These are phyloP conservation scores for Drosophila lini DNA, from an alignment of 1,140 invertebrate genomes.

Conservation along the genomic window DNA sequence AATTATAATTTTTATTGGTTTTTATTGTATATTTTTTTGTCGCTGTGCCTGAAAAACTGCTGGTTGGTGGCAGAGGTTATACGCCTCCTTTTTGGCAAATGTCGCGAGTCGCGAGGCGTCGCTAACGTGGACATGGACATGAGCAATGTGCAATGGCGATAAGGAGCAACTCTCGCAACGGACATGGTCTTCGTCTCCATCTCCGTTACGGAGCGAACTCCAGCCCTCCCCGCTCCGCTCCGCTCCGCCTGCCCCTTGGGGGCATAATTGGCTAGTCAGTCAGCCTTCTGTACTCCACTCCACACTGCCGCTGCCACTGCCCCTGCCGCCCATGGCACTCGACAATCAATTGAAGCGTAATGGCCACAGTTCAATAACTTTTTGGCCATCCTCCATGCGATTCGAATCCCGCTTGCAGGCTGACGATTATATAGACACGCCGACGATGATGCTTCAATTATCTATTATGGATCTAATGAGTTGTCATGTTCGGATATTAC, in stretches of 20 bases:
- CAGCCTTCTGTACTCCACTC: constrained; percentile 19
- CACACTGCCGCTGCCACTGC: neutral
- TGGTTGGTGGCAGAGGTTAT: neutral
- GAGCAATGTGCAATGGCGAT: constrained; percentile 74
- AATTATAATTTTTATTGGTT: neutral
- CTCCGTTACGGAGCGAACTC: constrained; percentile 1
- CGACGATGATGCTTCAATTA: constrained; percentile 48
- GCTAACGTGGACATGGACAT: constrained; percentile 66
- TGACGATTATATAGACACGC: constrained; percentile 29
- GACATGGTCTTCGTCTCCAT: constrained; percentile 27
- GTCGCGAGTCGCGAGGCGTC: constrained; percentile 52
- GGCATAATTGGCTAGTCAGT: constrained; percentile 64
- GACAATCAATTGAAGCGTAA: constrained; percentile 76
- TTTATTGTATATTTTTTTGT: neutral
- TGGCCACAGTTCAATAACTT: constrained; percentile 80
- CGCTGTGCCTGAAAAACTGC: constrained; percentile 4
- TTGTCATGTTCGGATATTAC: constrained; percentile 47
- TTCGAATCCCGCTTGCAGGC: constrained; percentile 11
- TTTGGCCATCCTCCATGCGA: constrained; percentile 59
- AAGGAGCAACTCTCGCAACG: constrained; percentile 52
- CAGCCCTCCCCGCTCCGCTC: too few species aligned
- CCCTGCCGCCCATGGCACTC: constrained; percentile 24
- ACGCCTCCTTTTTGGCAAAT: constrained; percentile 48
- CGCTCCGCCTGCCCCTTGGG: neutral
- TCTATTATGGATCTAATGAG: constrained; percentile 51